Percentiles rank a stretch among this genome's conserved stretches.
These are phyloP conservation scores for Empidonax traillii DNA, from an alignment of 2,113 vertebrate genomes.

Conservation along the genomic window DNA sequence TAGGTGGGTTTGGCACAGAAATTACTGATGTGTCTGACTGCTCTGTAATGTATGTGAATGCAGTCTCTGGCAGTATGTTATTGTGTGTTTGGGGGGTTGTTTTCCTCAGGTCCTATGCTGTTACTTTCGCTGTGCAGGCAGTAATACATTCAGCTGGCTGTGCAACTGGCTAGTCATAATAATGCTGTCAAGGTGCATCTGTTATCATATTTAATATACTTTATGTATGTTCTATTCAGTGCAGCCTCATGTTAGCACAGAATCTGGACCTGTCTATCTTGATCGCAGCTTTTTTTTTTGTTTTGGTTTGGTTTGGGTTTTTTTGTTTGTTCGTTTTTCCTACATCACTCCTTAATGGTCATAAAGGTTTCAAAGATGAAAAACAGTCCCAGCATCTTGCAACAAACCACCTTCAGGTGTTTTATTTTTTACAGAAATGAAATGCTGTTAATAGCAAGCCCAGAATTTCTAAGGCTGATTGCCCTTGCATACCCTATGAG, in stretches of 20 bases:
- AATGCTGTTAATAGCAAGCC: not conserved
- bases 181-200: not conserved
- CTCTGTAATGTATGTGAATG: not conserved
- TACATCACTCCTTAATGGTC: not conserved
- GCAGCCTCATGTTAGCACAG: not conserved
- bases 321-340: not conserved
- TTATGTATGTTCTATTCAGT: not conserved
- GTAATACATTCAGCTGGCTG: not conserved
- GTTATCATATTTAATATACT: not conserved
- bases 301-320: not conserved
- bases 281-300: not conserved
- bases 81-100: not conserved
- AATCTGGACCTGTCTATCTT: not conserved
- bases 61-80: not conserved
- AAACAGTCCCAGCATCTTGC: not conserved
- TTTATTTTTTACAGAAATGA: not conserved
- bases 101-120: not conserved
- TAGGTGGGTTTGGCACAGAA: not conserved
- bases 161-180: not conserved
- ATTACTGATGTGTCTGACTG: not conserved
- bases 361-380: not conserved
- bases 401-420: not conserved
- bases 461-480: conserved; percentile 8
- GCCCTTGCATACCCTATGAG: not conserved
- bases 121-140: not conserved